A percentile compares a stretch with the other conserved stretches of the same genome.
Evolutionary conservation across 2,113 vertebrate species (phyloP).

Genomic region (Callipepla californica): DNA sequence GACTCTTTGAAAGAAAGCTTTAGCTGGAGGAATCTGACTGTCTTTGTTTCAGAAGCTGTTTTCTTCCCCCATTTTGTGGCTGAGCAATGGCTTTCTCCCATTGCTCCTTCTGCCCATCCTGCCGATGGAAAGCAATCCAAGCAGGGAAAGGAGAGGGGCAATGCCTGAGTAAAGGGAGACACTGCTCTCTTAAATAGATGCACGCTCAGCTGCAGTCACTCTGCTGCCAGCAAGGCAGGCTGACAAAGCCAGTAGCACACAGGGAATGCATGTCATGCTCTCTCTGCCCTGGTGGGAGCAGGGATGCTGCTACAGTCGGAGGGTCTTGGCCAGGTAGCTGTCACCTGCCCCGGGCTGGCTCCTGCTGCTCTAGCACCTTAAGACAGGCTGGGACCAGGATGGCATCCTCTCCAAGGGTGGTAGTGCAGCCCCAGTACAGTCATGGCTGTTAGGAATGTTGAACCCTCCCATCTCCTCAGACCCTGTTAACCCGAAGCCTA

Average conservation of each 20-base stretch:
- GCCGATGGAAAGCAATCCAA: neutral
- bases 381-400: fast-evolving
- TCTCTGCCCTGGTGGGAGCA: neutral
- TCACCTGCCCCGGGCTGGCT: neutral
- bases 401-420: neutral
- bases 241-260: neutral
- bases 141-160: neutral
- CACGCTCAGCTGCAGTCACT: neutral
- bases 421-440: neutral
- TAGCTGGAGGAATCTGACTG: neutral
- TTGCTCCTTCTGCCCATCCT: fast-evolving
- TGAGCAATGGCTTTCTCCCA: neutral
- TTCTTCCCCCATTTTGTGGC: neutral
- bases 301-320: neutral
- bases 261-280: fast-evolving
- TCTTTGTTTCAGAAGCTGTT: neutral
- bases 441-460: neutral
- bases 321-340: neutral
- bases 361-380: neutral
- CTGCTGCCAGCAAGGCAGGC: neutral
- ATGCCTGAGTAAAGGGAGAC: neutral
- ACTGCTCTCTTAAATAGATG: neutral
- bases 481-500: neutral
- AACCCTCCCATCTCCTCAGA: constrained; percentile 15
- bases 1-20: constrained; percentile 12